A percentile compares a stretch with the other conserved stretches of the same genome.
Conservation (phyloP, 2,113 vertebrate species). For the Chauna torquata region DNA sequence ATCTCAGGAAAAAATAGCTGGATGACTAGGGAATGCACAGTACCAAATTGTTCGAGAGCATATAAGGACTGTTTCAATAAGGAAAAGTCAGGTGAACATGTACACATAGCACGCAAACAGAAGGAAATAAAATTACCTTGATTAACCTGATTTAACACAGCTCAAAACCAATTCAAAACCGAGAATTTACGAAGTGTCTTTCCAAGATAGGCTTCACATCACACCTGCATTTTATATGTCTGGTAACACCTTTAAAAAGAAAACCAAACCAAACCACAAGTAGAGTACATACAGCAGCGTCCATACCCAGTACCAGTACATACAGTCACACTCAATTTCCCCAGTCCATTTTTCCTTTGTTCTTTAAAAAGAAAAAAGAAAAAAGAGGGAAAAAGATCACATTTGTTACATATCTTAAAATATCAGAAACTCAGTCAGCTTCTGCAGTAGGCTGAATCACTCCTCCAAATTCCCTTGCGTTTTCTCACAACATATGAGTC, state of each 20-base stretch:
- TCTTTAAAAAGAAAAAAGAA: not conserved
- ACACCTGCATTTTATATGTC: not conserved
- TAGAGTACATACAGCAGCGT: not conserved
- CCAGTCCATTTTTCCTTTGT: not conserved
- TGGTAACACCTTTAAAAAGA: not conserved
- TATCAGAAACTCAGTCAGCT: not conserved
- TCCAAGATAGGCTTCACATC: not conserved
- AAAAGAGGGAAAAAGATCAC: not conserved
- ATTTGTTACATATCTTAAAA: not conserved
- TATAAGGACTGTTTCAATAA: not conserved
- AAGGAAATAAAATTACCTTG: not conserved
- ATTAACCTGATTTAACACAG: not conserved
- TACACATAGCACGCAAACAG: accelerated
- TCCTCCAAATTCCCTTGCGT: not conserved
- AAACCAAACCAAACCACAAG: not conserved
- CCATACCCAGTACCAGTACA: not conserved
- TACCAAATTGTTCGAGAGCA: not conserved
- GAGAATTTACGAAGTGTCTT: not conserved
- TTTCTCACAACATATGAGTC: not conserved
- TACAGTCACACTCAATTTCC: not conserved
- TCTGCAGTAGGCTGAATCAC: not conserved
- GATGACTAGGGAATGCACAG: not conserved
- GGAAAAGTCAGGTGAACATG: not conserved
- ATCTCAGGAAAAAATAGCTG: not conserved
- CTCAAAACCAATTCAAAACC: not conserved